Evolutionary conservation across 2,888 invertebrate species (phyloP).

Genomic region (Chrysotoxum bicinctum): DNA sequence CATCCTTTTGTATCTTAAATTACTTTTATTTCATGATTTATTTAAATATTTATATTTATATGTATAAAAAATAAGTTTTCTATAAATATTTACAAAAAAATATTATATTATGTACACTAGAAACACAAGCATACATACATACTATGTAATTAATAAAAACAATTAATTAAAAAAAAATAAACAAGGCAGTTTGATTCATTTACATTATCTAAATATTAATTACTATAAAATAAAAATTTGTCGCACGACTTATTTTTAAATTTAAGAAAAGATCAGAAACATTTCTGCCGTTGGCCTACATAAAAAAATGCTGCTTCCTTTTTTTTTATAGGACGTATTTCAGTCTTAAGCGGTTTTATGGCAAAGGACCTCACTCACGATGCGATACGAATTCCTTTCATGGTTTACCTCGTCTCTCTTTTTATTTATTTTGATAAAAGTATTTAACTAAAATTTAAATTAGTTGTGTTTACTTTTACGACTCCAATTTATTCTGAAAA

Average conservation of each 20-base stretch:
- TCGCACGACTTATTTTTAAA: constrained; percentile 57
- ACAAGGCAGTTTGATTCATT: constrained; percentile 61
- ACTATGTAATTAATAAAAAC: constrained; percentile 56
- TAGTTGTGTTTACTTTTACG: constrained; percentile 5
- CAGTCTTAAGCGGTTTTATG: constrained; percentile 81
- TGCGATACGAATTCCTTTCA: constrained; percentile 68
- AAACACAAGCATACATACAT: constrained; percentile 62
- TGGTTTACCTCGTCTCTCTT: constrained; percentile 57
- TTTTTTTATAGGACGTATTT: constrained; percentile 80
- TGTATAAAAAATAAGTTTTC: constrained; percentile 51
- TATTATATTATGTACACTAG: constrained; percentile 67
- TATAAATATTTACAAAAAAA: constrained; percentile 60
- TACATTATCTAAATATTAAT: constrained; percentile 34
- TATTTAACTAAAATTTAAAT: constrained; percentile 37
- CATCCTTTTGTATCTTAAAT: constrained; percentile 32
- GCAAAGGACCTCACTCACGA: constrained; percentile 73
- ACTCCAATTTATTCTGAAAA: constrained; percentile 50
- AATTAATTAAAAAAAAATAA: constrained; percentile 50
- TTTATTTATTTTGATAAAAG: constrained; percentile 2
- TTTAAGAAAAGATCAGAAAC: constrained; percentile 55
- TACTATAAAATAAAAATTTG: constrained; percentile 33
- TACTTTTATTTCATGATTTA: constrained; percentile 50
- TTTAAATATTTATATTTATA: constrained; percentile 64
- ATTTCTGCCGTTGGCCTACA: constrained; percentile 60
- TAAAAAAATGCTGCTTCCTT: constrained; percentile 37